phyloP scores from a whole-genome alignment of 2,888 invertebrate species.

The Andrena dorsata region DNA sequence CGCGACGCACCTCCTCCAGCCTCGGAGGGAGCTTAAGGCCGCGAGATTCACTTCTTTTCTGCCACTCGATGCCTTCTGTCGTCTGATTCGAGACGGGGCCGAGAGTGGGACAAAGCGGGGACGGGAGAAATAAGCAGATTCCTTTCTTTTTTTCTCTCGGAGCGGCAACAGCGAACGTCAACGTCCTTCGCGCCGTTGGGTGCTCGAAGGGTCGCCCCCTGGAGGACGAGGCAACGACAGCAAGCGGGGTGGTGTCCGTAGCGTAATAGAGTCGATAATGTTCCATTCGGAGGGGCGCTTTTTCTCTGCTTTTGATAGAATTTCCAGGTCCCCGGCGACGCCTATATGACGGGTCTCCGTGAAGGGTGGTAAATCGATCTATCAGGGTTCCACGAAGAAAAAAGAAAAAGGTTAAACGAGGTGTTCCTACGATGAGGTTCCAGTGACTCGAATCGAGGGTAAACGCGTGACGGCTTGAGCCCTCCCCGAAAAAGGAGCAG shows the following conservation, averaged over 20 bases:
- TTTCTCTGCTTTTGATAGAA: conserved; percentile 6
- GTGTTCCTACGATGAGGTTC: too few species aligned
- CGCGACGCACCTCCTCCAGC: neutral
- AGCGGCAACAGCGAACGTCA: conserved; percentile 39
- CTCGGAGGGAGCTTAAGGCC: neutral
- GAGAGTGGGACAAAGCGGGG: neutral
- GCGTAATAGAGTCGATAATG: conserved; percentile 56
- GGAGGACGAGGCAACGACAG: conserved; percentile 23
- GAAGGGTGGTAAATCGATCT: conserved; percentile 26
- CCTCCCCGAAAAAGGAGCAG: too few species aligned
- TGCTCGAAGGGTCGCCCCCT: conserved; percentile 7
- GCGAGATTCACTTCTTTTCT: conserved; percentile 33
- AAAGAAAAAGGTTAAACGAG: neutral
- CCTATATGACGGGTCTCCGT: neutral
- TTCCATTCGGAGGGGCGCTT: conserved; percentile 17
- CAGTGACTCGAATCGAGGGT: too few species aligned
- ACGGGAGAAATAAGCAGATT: neutral
- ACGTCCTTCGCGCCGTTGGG: conserved; percentile 26
- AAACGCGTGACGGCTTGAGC: too few species aligned
- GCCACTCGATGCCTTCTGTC: neutral
- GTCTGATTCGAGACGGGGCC: conserved; percentile 18
- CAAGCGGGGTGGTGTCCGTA: conserved; percentile 1
- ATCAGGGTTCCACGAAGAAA: neutral
- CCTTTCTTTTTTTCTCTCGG: neutral
- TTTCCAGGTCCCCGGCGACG: conserved; percentile 15